Percentiles rank a stretch among this genome's conserved stretches.
These are phyloP conservation scores for Xanthorhoe spadicearia DNA, from an alignment of 2,888 invertebrate species.

Conservation along the genomic window DNA sequence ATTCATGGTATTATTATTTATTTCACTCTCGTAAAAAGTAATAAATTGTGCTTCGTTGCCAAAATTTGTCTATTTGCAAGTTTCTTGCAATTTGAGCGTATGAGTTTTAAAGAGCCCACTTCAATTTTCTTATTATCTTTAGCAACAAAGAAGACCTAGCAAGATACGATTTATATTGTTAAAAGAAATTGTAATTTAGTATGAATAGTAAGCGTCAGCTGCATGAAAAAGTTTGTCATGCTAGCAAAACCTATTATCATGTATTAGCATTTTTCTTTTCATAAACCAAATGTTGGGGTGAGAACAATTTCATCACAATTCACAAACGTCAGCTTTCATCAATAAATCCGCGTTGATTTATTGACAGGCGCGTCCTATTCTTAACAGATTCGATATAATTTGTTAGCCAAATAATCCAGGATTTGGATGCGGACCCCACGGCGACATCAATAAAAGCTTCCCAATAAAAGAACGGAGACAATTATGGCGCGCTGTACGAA, in stretches of 20 bases:
- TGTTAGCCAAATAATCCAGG: conserved; percentile 84
- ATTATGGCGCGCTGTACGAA: conserved; percentile 75
- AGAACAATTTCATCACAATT: conserved; percentile 57
- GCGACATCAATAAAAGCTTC: conserved; percentile 62
- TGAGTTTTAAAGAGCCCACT: not conserved
- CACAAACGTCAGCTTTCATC: conserved; percentile 71
- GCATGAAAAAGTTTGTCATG: conserved; percentile 33
- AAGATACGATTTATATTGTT: not conserved
- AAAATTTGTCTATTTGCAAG: conserved; percentile 34
- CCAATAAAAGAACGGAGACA: conserved; percentile 77
- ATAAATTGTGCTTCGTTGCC: conserved; percentile 43
- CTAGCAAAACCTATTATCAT: conserved; percentile 37
- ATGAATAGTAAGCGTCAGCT: conserved; percentile 20
- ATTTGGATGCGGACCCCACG: conserved; percentile 69
- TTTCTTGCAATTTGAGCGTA: conserved; percentile 22
- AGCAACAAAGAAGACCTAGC: not conserved
- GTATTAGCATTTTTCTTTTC: conserved; percentile 45
- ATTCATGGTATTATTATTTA: conserved; percentile 60
- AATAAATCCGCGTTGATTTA: conserved; percentile 80
- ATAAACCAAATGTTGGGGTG: conserved; percentile 53
- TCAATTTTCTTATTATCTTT: not conserved
- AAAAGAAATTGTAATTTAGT: not conserved
- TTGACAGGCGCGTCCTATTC: conserved; percentile 79
- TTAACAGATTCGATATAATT: conserved; percentile 81
- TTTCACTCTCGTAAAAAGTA: conserved; percentile 46